Conservation (phyloP, 2,113 vertebrate species). For the Chaetura pelagica region DNA sequence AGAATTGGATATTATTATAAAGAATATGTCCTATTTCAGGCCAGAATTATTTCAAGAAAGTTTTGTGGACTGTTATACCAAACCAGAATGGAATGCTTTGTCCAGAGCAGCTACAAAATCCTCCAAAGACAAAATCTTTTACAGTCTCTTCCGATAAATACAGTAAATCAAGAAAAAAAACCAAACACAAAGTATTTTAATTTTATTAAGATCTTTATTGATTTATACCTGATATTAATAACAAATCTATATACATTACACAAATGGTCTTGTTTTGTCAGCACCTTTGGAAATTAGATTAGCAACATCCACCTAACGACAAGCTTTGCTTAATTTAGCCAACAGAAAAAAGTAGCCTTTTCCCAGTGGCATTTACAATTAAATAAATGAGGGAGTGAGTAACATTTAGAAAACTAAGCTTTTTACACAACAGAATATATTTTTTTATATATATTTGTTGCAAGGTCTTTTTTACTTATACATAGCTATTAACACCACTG, state of each 20-base stretch:
- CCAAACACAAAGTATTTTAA: neutral
- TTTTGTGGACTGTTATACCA: neutral
- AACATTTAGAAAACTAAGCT: neutral
- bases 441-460: neutral
- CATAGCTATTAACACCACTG: neutral
- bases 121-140: neutral
- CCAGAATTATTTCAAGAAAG: neutral
- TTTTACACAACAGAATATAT: neutral
- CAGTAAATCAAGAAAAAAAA: neutral
- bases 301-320: neutral
- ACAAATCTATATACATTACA: neutral
- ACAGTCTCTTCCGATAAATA: neutral
- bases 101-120: neutral
- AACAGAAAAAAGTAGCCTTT: neutral
- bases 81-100: neutral
- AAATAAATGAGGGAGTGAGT: neutral
- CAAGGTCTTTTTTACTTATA: neutral
- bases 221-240: neutral
- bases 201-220: neutral
- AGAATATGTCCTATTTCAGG: neutral
- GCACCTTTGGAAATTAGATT: neutral
- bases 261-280: neutral
- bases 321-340: neutral
- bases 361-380: neutral
- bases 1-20: neutral